These are phyloP conservation scores for Cliona cf. orientalis DNA, from an alignment of 37 sponge, comb jelly and placozoan species.

Conservation along the genomic window DNA sequence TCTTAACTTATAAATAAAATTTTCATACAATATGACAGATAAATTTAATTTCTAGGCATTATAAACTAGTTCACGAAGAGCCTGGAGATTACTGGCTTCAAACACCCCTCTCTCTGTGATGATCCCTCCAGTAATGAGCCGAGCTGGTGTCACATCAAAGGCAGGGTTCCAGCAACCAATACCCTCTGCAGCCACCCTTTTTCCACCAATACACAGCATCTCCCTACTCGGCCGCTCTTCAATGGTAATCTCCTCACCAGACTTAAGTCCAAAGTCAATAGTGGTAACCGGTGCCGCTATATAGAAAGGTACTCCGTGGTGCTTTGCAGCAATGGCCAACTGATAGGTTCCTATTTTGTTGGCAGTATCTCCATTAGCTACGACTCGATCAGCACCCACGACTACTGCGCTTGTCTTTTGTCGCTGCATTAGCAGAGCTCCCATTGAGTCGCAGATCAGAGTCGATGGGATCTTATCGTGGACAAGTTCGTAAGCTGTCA, in stretches of 20 bases:
- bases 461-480: slow-evolving; percentile 70
- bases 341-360: slow-evolving; percentile 90
- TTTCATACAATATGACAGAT: neutral
- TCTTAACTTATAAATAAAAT: too few species aligned
- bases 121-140: slow-evolving; percentile 82
- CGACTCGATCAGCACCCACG: slow-evolving; percentile 84
- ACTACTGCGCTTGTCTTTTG: slow-evolving; percentile 57
- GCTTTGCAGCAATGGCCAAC: slow-evolving; percentile 70
- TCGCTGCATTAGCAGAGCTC: slow-evolving; percentile 50
- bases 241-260: slow-evolving; percentile 67
- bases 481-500: slow-evolving; percentile 85
- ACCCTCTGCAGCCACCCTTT: slow-evolving; percentile 70
- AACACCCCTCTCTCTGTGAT: slow-evolving; percentile 79
- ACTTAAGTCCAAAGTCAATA: slow-evolving; percentile 49
- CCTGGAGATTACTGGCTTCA: neutral
- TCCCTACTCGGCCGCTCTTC: slow-evolving; percentile 73
- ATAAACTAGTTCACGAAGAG: neutral
- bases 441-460: slow-evolving; percentile 78
- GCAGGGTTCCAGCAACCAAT: slow-evolving; percentile 86
- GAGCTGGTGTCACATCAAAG: slow-evolving; percentile 87
- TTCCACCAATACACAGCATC: slow-evolving; percentile 60
- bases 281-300: slow-evolving; percentile 74
- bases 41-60: neutral
- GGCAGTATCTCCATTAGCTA: slow-evolving; percentile 83
- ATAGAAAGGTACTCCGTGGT: slow-evolving; percentile 75